Evolutionary conservation across 1,140 invertebrate species (phyloP), one percentile per base, ranked within the genome.

Genomic region (Stenopsyche tienmushanensis): DNA sequence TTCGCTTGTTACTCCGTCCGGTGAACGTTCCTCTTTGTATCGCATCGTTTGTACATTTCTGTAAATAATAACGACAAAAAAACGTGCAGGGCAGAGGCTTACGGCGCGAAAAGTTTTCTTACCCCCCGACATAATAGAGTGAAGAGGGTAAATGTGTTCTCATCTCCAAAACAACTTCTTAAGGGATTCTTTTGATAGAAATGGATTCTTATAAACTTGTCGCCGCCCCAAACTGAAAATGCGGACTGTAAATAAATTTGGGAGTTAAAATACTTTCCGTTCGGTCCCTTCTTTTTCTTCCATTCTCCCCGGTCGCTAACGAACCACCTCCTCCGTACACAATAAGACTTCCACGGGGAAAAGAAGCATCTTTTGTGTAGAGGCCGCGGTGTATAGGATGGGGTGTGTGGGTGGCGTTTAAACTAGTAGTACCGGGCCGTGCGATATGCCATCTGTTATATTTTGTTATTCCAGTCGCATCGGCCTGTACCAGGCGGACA

Each of bases 391-490:
- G 21, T n/a, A n/a, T n/a, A n/a, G n/a, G n/a, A n/a, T n/a, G n/a
- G n/a, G n/a, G n/a, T n/a, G n/a, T n/a, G n/a, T n/a, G n/a, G n/a
- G n/a, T n/a, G 47, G 13, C 47, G 47, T 49, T 18, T 3, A 45
- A 45, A 45, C 42, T 3, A 29, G 45, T 42, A 34, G 47, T 62
- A 26, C 57, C 53, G 53, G 64, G 15, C 67, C 54, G 68, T 64
- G 64, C 64, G 68, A 70, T 66, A 70, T 70, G 64, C 64, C 68
- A 70, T 70, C 68, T 66, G 68, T 70, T 69, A 64, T 66, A 62
- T 66, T 66, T 70, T 70, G 64, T 66, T 70, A 70, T 70, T 70
- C 68, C 41, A 62, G 53, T 64, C 64, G 67, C 67, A 70, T 70
- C 60, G 68, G 45, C 60, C 49, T 55, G 68, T 70, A 60, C 68